phyloP scores from a whole-genome alignment of 1,140 invertebrate species.

The Anastrepha obliqua region DNA sequence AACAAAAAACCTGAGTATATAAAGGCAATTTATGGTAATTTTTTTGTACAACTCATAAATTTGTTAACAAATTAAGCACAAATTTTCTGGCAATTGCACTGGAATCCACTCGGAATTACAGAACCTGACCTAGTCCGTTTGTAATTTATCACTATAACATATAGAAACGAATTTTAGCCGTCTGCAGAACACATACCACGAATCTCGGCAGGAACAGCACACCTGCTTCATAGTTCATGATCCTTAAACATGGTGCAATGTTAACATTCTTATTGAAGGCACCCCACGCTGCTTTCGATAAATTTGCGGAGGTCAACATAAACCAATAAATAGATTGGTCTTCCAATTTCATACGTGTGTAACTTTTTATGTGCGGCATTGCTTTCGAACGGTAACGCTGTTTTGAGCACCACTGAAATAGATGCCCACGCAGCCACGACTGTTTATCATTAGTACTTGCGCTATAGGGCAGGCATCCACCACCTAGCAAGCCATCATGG shows the following conservation, averaged over 20 bases:
- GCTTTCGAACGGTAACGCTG: constrained; percentile 81
- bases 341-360: constrained; percentile 83
- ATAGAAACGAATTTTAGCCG: too few relatives aligned
- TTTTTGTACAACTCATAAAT: too few relatives aligned
- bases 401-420: constrained; percentile 90
- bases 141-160: too few relatives aligned
- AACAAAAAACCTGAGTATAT: too few relatives aligned
- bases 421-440: constrained; percentile 84
- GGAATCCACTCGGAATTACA: too few relatives aligned
- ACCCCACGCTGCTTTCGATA: constrained; percentile 98
- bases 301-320: constrained; percentile 92
- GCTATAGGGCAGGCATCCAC: constrained; percentile 92
- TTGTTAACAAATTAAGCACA: too few relatives aligned
- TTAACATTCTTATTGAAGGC: constrained; percentile 80
- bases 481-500: constrained; percentile 88
- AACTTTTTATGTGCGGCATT: constrained; percentile 96
- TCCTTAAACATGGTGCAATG: constrained; percentile 79
- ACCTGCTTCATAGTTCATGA: constrained; percentile 93
- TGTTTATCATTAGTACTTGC: constrained; percentile 89
- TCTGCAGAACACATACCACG: constrained; percentile 79
- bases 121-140: too few relatives aligned
- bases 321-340: constrained; percentile 85
- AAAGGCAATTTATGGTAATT: too few relatives aligned
- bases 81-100: too few relatives aligned
- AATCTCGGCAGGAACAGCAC: constrained; percentile 91